Conservation (phyloP, 2,113 vertebrate species). For the Xiphophorus couchianus region DNA sequence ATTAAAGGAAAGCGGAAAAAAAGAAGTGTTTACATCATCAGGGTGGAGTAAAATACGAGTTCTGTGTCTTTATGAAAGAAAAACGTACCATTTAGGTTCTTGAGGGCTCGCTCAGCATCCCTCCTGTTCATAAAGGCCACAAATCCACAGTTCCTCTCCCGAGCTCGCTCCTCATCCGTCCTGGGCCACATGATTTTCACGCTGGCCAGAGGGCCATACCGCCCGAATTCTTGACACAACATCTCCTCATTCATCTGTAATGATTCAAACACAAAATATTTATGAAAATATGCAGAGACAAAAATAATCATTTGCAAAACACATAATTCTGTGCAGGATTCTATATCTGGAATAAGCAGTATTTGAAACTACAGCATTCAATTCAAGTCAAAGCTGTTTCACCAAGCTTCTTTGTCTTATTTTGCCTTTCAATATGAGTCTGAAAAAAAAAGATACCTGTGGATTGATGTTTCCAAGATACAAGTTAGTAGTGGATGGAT, state of each 20-base stretch:
- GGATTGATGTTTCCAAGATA: slow-evolving; percentile 99
- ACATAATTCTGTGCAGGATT: neutral
- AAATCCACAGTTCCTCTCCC: slow-evolving; percentile 98
- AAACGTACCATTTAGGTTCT: slow-evolving; percentile 92
- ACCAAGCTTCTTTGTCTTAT: neutral
- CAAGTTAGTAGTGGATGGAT: slow-evolving; percentile 97
- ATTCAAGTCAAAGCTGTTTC: neutral
- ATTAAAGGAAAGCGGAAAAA: neutral
- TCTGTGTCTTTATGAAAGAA: neutral
- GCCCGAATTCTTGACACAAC: slow-evolving; percentile 98
- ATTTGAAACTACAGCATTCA: neutral
- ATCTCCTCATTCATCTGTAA: slow-evolving; percentile 98
- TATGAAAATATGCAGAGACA: neutral
- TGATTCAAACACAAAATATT: neutral
- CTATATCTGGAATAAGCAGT: neutral
- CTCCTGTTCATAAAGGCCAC: slow-evolving; percentile 99
- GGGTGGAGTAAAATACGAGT: neutral
- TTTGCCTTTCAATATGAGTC: neutral
- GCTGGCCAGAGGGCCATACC: slow-evolving; percentile 95
- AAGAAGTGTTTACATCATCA: too few relatives aligned
- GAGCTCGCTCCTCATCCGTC: slow-evolving; percentile 97
- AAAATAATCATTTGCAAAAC: neutral
- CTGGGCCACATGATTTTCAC: slow-evolving; percentile 99
- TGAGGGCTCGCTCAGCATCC: slow-evolving; percentile 97
- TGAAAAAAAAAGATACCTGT: slow-evolving; percentile 80